Evolutionary conservation across 1,140 invertebrate species (phyloP).

Genomic region (Drosophila kohkoa): DNA sequence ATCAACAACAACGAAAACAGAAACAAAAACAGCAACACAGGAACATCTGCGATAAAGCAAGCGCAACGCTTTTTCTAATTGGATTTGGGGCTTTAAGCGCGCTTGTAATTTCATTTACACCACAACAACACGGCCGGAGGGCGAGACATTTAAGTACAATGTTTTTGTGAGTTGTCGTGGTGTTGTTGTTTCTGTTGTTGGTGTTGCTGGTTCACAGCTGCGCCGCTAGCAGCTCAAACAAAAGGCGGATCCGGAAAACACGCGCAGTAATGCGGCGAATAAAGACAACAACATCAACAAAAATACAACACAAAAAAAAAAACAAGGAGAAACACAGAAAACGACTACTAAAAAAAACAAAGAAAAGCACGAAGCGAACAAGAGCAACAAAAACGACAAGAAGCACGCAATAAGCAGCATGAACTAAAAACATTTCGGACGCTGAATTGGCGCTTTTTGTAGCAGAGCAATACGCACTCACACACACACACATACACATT

Average conservation of each 20-base stretch:
- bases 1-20: constrained; percentile 28
- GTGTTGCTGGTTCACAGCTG: constrained; percentile 43
- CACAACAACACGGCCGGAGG: constrained; percentile 51
- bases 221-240: constrained; percentile 48
- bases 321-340: constrained; percentile 11
- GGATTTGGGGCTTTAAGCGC: constrained; percentile 81
- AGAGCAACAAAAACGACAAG: constrained; percentile 51
- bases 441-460: constrained; percentile 72
- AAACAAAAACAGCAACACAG: constrained; percentile 38
- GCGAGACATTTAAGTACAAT: constrained; percentile 76
- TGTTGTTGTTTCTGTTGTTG: constrained; percentile 29
- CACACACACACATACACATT: neutral
- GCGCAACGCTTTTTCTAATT: constrained; percentile 69
- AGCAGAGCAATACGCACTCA: constrained; percentile 1
- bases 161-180: constrained; percentile 59
- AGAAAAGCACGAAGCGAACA: constrained; percentile 30
- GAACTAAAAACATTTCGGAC: constrained; percentile 62
- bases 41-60: constrained; percentile 63
- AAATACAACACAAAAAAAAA: neutral
- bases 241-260: constrained; percentile 71
- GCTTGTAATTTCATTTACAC: constrained; percentile 81
- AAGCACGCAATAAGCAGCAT: constrained; percentile 72
- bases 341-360: constrained; percentile 13
- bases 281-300: constrained; percentile 30
- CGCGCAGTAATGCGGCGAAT: constrained; percentile 50